Evolutionary conservation across 1,140 invertebrate genomes (phyloP).

Genomic region (Tenebrio molitor): DNA sequence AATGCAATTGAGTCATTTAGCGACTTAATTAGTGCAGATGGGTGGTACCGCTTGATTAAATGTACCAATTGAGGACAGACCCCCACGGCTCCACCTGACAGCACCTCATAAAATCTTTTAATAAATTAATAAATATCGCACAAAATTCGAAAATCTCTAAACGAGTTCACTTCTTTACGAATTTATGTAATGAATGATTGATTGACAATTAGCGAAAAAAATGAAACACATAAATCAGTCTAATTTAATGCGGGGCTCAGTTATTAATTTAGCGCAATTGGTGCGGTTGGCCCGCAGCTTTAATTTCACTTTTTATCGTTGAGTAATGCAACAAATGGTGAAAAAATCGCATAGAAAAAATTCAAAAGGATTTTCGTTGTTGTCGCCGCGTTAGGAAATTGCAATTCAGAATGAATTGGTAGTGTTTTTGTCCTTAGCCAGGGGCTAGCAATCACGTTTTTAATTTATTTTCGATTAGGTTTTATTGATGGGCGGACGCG

Average conservation of each 20-base stretch:
- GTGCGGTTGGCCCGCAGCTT: slow-evolving; percentile 16
- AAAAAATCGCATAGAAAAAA: too few species aligned
- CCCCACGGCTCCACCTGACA: not conserved
- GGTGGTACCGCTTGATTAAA: slow-evolving; percentile 17
- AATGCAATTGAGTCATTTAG: slow-evolving; percentile 3
- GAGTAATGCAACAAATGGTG: too few species aligned
- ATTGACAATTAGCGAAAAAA: slow-evolving; percentile 27
- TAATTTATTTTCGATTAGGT: not conserved
- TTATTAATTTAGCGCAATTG: slow-evolving; percentile 28
- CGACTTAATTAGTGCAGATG: slow-evolving; percentile 25
- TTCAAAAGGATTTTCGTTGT: too few species aligned
- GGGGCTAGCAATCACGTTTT: not conserved
- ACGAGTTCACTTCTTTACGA: not conserved
- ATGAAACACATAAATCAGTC: slow-evolving; percentile 2
- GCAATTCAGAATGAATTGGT: too few species aligned
- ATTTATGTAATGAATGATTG: slow-evolving; percentile 17
- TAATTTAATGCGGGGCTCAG: not conserved
- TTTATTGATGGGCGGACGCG: not conserved
- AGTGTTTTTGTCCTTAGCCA: not conserved
- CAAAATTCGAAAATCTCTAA: not conserved
- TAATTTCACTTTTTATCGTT: slow-evolving; percentile 30
- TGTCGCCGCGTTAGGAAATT: too few species aligned
- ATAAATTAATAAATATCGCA: slow-evolving; percentile 5
- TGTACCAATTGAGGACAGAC: not conserved
- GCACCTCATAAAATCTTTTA: not conserved